Base-by-base conservation (phyloP, 1,140 invertebrate species). In the Anastrepha obliqua region DNA sequence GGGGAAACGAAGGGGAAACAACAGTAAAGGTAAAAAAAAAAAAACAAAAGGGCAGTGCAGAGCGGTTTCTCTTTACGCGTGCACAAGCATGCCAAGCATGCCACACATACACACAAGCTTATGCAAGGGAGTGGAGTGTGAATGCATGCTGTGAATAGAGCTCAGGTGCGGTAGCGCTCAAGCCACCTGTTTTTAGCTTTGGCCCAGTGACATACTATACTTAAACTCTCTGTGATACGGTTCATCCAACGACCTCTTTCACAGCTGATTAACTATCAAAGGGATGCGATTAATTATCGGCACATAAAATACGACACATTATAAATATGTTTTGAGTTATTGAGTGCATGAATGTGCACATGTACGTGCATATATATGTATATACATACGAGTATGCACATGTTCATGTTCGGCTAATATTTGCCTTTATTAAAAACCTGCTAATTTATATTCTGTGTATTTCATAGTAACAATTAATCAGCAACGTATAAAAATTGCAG, bases 211-310 rank as follows among this genome's bases (percentile, higher is more conserved):
- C 29, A 70, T 70, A 70, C 8, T 29, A 70, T 39, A 74, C 67
- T 44, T 74, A 42, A 29, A 47, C 7, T 74, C 44, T 74, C 67
- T 74, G 44, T 47, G 42, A 39, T 44, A 74, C 13, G 44, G 42
- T 39, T 17, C 67, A 17, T 39, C 67, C 67, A 74, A 74, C 42
- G 67, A 74, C 67, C 67, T 74, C 39, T 74, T 74, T 74, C 67
- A 74, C 67, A 74, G 67, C 67, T 74, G 67, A 74, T 74, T 74
- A 74, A 74, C 67, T 74, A 47, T 70, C 67, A 70, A 70, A 70
- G 67, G 67, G 20, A 39, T 70, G 13, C 29, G 39, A 70, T 74
- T 74, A 42, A 74, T 74, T 74, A 74, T 74, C 67, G 44, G 39
- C 44, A 44, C 17, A 47, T 44, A 42, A 44, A 47, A 29, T 67